phyloP scores from a whole-genome alignment of 1,140 invertebrate genomes.

The Bombus confusus region DNA sequence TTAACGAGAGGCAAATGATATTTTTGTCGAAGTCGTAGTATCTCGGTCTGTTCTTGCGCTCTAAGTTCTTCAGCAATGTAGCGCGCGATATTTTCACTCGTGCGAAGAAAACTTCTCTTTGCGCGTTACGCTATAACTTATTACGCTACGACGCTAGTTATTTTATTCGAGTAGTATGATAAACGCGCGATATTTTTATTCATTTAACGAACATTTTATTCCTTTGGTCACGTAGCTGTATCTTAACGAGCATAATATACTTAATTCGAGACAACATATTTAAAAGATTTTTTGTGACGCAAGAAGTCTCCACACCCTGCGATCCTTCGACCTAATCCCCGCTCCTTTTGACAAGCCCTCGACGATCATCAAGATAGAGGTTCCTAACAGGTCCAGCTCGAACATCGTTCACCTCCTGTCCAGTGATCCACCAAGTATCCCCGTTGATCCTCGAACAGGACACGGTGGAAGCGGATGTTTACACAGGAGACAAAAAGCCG shows the following conservation, averaged over 20 bases:
- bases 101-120: no score
- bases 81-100: no score
- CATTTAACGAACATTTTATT: neutral
- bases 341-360: neutral
- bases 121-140: no score
- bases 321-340: neutral
- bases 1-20: neutral
- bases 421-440: conserved; percentile 22
- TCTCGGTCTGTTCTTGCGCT: neutral
- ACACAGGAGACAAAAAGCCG: conserved; percentile 61
- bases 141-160: no score
- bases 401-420: neutral
- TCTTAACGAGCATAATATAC: neutral
- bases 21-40: no score
- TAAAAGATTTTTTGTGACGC: neutral
- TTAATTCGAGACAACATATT: neutral
- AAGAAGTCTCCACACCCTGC: neutral
- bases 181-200: neutral
- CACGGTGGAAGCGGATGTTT: conserved; percentile 48
- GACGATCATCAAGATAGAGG: neutral
- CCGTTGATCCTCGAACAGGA: conserved; percentile 46
- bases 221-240: neutral
- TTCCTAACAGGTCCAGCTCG: neutral
- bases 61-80: no score
- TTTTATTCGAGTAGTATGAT: no score